Evolutionary conservation across 2,797 vertebrate genomes (phyloP).

Genomic region (Sebastes kiyomatsui): DNA sequence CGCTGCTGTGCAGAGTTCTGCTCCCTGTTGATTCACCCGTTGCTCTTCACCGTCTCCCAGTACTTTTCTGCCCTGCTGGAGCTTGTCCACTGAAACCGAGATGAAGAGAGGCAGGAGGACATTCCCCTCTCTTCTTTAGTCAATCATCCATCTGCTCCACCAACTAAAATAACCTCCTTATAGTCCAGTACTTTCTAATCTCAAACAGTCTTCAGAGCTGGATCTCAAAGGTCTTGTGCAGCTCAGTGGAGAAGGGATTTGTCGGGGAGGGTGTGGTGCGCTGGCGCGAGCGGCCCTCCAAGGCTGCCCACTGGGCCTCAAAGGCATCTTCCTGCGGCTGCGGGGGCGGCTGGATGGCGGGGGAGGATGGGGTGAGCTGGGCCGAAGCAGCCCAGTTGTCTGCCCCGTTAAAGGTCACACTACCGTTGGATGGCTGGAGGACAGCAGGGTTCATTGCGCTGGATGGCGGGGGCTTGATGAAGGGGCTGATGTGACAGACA

Average conservation of each 20-base stretch:
- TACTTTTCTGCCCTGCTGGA: conserved; percentile 19
- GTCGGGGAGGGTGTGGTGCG: conserved; percentile 95
- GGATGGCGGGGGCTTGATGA: conserved; percentile 66
- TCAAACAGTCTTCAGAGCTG: conserved; percentile 88
- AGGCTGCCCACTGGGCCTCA: conserved; percentile 96
- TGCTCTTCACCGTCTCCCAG: conserved; percentile 3
- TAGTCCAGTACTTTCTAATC: conserved; percentile 39
- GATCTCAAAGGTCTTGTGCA: conserved; percentile 99
- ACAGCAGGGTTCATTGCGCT: neutral
- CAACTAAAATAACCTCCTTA: conserved; percentile 7
- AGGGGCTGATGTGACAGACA: conserved; percentile 74
- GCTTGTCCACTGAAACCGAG: conserved; percentile 58
- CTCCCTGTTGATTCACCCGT: conserved; percentile 31
- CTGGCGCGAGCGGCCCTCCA: conserved; percentile 92
- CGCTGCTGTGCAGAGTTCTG: conserved; percentile 7
- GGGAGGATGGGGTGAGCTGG: conserved; percentile 61
- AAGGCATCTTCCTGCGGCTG: conserved; percentile 88
- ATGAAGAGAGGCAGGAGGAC: conserved; percentile 29
- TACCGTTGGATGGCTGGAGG: conserved; percentile 74
- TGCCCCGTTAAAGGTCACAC: conserved; percentile 80
- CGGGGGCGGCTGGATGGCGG: conserved; percentile 26
- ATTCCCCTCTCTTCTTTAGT: conserved; percentile 7
- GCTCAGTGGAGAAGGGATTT: conserved; percentile 97
- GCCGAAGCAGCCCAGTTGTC: conserved; percentile 83
- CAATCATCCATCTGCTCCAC: conserved; percentile 10